These are phyloP conservation scores for Polydesmus complanatus DNA, from an alignment of 2,888 invertebrate genomes.

Conservation along the genomic window DNA sequence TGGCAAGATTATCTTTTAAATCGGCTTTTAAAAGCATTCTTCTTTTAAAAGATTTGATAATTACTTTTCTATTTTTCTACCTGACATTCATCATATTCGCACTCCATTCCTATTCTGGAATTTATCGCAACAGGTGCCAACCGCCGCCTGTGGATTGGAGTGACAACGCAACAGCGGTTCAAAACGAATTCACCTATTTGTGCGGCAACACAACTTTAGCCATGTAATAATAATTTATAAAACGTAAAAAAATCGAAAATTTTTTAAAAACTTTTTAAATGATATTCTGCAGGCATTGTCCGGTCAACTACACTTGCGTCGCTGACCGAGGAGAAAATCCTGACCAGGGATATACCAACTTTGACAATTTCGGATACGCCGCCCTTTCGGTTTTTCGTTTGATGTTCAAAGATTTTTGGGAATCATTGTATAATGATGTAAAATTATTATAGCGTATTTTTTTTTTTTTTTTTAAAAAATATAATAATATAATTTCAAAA, in stretches of 20 bases:
- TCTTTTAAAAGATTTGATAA: neutral
- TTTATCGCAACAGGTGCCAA: neutral
- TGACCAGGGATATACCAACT: neutral
- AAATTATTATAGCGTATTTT: no score
- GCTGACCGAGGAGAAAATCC: neutral
- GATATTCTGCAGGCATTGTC: neutral
- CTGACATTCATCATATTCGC: neutral
- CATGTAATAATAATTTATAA: neutral
- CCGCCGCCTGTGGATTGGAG: neutral
- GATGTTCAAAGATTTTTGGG: neutral
- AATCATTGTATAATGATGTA: neutral
- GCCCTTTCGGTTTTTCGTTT: neutral
- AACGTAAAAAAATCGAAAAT: neutral
- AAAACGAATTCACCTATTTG: neutral
- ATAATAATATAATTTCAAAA: no score
- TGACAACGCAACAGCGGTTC: neutral
- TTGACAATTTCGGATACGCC: neutral
- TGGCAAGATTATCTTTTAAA: neutral
- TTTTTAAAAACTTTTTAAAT: no score
- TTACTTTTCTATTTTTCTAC: neutral
- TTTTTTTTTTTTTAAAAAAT: no score
- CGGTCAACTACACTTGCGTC: neutral
- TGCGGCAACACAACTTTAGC: neutral
- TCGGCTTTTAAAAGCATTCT: neutral
- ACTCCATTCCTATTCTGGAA: neutral